phyloP scores from a whole-genome alignment of 2,797 vertebrate species.

The Diceros bicornis region DNA sequence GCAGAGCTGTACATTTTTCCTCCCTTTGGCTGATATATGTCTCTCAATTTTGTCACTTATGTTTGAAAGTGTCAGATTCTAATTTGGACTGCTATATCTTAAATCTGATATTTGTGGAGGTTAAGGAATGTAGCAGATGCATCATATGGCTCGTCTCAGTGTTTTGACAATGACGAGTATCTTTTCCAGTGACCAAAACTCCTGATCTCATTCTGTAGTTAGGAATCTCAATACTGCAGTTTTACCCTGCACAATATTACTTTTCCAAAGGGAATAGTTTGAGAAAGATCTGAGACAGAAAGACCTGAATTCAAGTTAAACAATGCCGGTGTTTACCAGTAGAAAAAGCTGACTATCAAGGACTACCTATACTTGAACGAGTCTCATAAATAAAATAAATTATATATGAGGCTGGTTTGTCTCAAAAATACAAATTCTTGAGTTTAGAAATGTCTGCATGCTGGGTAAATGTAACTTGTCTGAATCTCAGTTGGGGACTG shows the following conservation, averaged over 20 bases:
- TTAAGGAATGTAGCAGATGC: not conserved
- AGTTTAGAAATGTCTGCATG: conserved; percentile 64
- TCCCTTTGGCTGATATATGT: conserved; percentile 76
- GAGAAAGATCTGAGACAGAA: conserved; percentile 46
- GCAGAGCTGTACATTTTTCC: conserved; percentile 77
- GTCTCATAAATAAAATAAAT: conserved; percentile 73
- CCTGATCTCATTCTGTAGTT: conserved; percentile 4
- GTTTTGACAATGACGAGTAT: conserved; percentile 54
- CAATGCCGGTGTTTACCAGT: conserved; percentile 34
- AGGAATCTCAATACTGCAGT: not conserved
- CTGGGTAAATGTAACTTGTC: conserved; percentile 67
- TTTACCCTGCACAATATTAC: not conserved
- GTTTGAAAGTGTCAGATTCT: conserved; percentile 76
- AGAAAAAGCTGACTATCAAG: conserved; percentile 27
- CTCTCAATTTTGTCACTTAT: conserved; percentile 81
- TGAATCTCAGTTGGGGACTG: conserved; percentile 55
- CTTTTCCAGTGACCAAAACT: conserved; percentile 15
- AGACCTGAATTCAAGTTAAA: conserved; percentile 54
- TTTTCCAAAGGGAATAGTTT: conserved; percentile 68
- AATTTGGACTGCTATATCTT: conserved; percentile 69
- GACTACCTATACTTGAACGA: conserved; percentile 61
- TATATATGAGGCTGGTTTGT: conserved; percentile 71
- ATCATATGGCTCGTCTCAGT: conserved; percentile 14
- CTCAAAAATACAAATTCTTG: conserved; percentile 73
- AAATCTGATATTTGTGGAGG: conserved; percentile 61